Evolutionary conservation across 2,888 invertebrate species (phyloP), one percentile per base, ranked within the genome.

Genomic region (Griposia aprilina): DNA sequence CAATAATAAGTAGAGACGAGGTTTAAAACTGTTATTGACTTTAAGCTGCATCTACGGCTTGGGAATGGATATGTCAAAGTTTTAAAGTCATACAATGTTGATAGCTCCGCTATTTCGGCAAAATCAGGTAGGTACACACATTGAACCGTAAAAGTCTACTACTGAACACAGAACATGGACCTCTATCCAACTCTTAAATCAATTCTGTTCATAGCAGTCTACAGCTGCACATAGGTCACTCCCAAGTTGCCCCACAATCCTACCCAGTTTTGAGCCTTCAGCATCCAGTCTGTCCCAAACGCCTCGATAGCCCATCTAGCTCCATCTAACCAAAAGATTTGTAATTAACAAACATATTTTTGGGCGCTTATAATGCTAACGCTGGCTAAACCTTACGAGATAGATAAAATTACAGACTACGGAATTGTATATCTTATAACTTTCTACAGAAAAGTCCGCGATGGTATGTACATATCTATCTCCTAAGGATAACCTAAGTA

Each of bases 11-110:
- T 45, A 59, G 5, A 20, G 6, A 65, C 20, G 30, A 26, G 41
- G n/a, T 57, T 67, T 20, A 17, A 48, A 63, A 45, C 45, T 45
- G 45, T 57, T 80, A 41, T 41, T 55, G 23, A 45, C n/a, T 52
- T 55, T 36, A n/a, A 74, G 23, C 41, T 60, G 20, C 26, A 11
- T 45, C 17, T 17, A 36, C 30, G 36, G 3, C 20, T 30, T 69
- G 20, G 20, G 11, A 69, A n/a, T 68, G 26, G 6, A 23, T 26
- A 26, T 48, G 36, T 48, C 41, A 57, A 74, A 20, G 75, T 41
- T 81, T 63, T 50, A n/a, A 63, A 50, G 36, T 26, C 15, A 36
- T 13, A 41, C 30, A 7, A 2, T 52, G 23, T 67, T 36, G 23
- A 77, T 57, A 26, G 17, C 59, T 50, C 17, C 11, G 17, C 3